Evolutionary conservation across 2,888 invertebrate genomes (phyloP).

Genomic region (Deilephila porcellus): DNA sequence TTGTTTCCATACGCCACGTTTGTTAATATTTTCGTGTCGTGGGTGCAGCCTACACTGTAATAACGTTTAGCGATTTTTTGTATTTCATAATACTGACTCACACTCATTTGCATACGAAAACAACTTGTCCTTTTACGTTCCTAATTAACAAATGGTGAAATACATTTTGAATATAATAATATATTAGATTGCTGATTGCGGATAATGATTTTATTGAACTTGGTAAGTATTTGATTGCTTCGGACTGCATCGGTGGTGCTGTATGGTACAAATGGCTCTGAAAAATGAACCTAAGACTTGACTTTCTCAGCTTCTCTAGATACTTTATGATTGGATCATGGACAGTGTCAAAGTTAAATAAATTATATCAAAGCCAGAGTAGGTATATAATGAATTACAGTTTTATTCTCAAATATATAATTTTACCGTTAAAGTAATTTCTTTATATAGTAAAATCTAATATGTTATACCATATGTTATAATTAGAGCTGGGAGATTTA

Average conservation of each 20-base stretch:
- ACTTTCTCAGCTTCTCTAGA: too few relatives aligned
- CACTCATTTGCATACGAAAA: constrained; percentile 11
- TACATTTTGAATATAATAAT: background rate
- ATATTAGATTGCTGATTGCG: background rate
- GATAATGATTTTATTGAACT: constrained; percentile 2
- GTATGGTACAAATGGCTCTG: too few relatives aligned
- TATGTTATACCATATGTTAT: background rate
- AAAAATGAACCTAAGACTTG: too few relatives aligned
- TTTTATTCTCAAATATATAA: background rate
- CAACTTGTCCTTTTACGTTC: constrained; percentile 3
- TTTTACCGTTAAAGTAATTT: background rate
- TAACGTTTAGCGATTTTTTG: constrained; percentile 14
- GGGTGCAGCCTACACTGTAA: background rate
- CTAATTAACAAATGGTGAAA: constrained; percentile 12
- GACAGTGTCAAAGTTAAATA: too few relatives aligned
- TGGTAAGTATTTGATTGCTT: too few relatives aligned
- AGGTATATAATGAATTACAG: too few relatives aligned
- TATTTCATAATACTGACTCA: constrained; percentile 21
- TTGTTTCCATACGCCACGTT: constrained; percentile 8
- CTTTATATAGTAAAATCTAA: constrained; percentile 20
- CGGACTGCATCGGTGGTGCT: too few relatives aligned
- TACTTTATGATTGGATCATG: too few relatives aligned
- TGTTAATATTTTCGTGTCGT: background rate
- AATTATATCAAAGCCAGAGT: too few relatives aligned
- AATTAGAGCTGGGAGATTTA: background rate